Evolutionary conservation across 2,888 invertebrate species (phyloP).

Genomic region (Hirtodrosophila histrioides): DNA sequence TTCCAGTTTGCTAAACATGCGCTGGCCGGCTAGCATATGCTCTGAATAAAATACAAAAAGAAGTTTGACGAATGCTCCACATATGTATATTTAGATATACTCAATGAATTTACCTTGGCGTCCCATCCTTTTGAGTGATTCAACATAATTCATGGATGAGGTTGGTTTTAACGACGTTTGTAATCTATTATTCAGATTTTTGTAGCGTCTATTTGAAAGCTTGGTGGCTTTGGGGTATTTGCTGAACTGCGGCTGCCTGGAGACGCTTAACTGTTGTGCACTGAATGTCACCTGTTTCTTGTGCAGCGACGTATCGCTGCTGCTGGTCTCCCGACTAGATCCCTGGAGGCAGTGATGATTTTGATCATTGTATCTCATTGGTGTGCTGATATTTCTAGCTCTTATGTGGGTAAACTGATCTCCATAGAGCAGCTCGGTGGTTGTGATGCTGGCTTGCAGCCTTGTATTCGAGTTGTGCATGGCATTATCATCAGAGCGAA

Average conservation of each 20-base stretch:
- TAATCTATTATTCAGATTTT: constrained; percentile 11
- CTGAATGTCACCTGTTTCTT: constrained; percentile 68
- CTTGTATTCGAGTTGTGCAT: constrained; percentile 18
- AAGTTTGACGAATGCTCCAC: too few species aligned
- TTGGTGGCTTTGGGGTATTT: constrained; percentile 33
- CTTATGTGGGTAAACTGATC: constrained; percentile 1
- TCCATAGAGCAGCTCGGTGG: constrained; percentile 15
- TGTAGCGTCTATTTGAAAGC: constrained; percentile 55
- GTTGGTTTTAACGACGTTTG: constrained; percentile 17
- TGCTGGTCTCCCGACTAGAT: constrained; percentile 67
- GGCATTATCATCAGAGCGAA: constrained; percentile 13
- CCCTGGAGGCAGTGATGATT: constrained; percentile 59
- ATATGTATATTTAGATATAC: background rate
- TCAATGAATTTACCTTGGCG: constrained; percentile 40
- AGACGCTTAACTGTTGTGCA: constrained; percentile 50
- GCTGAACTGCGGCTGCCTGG: constrained; percentile 6
- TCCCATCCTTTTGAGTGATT: constrained; percentile 50
- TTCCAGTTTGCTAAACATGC: constrained; percentile 67
- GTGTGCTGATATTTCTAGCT: constrained; percentile 1
- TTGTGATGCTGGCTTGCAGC: constrained; percentile 17
- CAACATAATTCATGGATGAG: constrained; percentile 46
- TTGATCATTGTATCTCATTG: constrained; percentile 25
- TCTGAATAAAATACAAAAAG: constrained; percentile 32
- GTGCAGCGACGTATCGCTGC: constrained; percentile 54
- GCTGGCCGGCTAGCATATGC: constrained; percentile 58